Percentiles rank a stretch among this genome's conserved stretches.
These are phyloP conservation scores for Nestor notabilis DNA, from an alignment of 2,113 vertebrate species.

Conservation along the genomic window DNA sequence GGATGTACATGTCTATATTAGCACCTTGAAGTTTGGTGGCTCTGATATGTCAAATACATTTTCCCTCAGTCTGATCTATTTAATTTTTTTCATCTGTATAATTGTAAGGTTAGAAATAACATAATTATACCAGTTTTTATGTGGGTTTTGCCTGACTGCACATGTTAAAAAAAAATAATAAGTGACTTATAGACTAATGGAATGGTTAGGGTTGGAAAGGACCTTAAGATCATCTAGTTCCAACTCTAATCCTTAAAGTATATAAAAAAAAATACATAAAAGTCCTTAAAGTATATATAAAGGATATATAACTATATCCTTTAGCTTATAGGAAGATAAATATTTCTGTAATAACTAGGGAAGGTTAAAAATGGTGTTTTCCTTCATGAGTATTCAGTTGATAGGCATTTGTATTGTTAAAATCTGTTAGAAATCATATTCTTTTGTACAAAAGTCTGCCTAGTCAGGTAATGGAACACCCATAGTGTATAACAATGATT, in stretches of 20 bases:
- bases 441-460: background rate
- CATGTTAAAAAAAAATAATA: background rate
- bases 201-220: background rate
- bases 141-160: background rate
- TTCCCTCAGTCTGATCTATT: background rate
- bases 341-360: background rate
- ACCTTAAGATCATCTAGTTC: background rate
- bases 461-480: constrained; percentile 8
- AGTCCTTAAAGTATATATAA: background rate
- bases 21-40: background rate
- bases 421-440: constrained; percentile 12
- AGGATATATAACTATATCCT: too few species aligned
- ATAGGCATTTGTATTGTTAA: constrained; percentile 3
- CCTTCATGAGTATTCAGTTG: background rate
- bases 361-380: constrained; percentile 18
- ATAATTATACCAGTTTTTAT: background rate
- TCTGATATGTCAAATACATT: background rate
- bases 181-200: background rate
- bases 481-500: background rate
- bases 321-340: constrained; percentile 35
- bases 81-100: background rate
- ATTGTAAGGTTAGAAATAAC: background rate
- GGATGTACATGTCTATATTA: background rate
- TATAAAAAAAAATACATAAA: too few species aligned
- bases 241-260: background rate